phyloP scores from a whole-genome alignment of 2,888 invertebrate species.

The Agapostemon virescens region DNA sequence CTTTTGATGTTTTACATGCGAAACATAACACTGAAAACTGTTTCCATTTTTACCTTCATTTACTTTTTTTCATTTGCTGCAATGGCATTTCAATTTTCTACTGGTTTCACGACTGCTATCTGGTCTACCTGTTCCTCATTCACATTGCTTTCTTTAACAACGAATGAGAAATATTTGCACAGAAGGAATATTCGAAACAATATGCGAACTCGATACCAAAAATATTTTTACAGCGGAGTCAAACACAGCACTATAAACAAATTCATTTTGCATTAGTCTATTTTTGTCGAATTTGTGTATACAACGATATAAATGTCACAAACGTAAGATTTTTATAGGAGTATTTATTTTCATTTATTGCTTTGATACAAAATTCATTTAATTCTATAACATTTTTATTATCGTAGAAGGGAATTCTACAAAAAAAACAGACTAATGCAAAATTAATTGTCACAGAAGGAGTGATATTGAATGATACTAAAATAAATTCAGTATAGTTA shows the following conservation, averaged over 20 bases:
- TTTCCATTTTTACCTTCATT: slow-evolving; percentile 39
- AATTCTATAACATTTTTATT: no score
- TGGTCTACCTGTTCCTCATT: not conserved
- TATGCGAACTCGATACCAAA: not conserved
- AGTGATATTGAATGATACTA: not conserved
- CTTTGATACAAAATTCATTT: no score
- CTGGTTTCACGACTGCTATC: not conserved
- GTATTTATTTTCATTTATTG: no score
- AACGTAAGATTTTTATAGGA: no score
- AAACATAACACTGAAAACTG: slow-evolving; percentile 24
- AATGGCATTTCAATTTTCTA: not conserved
- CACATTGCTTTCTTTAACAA: not conserved
- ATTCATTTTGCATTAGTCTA: no score
- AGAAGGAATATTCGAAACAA: not conserved
- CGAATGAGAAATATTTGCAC: not conserved
- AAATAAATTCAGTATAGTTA: not conserved
- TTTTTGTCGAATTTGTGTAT: no score
- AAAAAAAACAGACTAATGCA: no score
- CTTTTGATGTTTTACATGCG: not conserved
- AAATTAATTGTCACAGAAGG: no score
- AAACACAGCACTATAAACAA: no score
- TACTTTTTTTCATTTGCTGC: not conserved
- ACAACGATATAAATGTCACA: no score
- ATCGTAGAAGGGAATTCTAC: no score
- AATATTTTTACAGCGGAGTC: not conserved